A percentile compares a stretch with the other conserved stretches of the same genome.
phyloP scores from a whole-genome alignment of 2,797 vertebrate genomes.

The Hipposideros larvatus region DNA sequence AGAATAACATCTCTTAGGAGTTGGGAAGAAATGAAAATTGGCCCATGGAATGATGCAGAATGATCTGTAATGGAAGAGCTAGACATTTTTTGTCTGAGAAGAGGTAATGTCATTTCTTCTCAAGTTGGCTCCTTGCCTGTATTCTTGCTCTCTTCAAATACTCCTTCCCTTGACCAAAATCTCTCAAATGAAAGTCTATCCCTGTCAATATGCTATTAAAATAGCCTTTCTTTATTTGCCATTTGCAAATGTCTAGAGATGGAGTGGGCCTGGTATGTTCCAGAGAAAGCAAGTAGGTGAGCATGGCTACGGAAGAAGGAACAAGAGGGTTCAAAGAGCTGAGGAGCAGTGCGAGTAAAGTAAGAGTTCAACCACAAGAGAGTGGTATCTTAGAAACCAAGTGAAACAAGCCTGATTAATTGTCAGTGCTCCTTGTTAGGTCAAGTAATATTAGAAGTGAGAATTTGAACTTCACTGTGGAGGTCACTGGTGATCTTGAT shows the following conservation, averaged over 20 bases:
- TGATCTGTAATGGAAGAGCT: not conserved
- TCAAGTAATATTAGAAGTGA: not conserved
- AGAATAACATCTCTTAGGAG: not conserved
- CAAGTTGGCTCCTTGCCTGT: not conserved
- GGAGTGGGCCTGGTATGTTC: not conserved
- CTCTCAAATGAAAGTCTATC: not conserved
- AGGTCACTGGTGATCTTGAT: not conserved
- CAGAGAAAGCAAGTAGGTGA: not conserved
- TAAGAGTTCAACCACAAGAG: not conserved
- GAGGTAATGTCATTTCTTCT: not conserved
- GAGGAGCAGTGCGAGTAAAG: not conserved
- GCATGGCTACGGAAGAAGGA: not conserved
- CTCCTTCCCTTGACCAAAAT: not conserved
- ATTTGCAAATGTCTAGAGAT: not conserved
- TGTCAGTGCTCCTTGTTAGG: not conserved
- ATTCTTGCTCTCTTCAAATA: not conserved
- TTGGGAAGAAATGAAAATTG: not conserved
- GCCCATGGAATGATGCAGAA: not conserved
- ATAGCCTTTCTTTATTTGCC: not conserved
- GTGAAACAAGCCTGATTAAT: not conserved
- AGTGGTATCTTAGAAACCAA: not conserved
- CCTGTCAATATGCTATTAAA: not conserved
- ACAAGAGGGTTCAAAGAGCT: not conserved
- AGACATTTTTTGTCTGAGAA: slow-evolving; percentile 1
- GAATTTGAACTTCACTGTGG: not conserved